Percentiles rank a stretch among this genome's conserved stretches.
These are phyloP conservation scores for Galleria mellonella DNA, from an alignment of 1,140 invertebrate species.

Conservation along the genomic window DNA sequence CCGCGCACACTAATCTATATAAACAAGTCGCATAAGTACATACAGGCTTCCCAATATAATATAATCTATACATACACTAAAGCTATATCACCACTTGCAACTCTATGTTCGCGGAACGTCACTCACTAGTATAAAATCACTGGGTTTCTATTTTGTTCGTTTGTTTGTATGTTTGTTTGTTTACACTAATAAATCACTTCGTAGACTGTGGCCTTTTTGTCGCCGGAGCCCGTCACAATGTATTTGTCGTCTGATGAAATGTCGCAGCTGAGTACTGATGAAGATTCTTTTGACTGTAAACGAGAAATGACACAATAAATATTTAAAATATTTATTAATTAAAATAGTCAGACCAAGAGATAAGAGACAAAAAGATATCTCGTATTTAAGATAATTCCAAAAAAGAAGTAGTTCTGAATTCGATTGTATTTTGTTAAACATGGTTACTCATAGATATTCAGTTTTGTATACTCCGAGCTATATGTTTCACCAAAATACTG, in stretches of 20 bases:
- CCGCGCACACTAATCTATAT: conserved; percentile 71
- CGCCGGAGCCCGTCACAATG: conserved; percentile 98
- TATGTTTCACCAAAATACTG: no score
- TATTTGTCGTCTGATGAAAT: conserved; percentile 99
- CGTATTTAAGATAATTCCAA: no score
- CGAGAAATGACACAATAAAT: conserved; percentile 26
- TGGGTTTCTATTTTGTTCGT: conserved; percentile 51
- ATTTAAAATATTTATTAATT: no score
- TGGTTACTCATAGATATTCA: no score
- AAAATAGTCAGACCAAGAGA: no score
- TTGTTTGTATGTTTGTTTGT: conserved; percentile 29
- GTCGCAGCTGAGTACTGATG: conserved; percentile 98
- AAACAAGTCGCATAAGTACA: conserved; percentile 73
- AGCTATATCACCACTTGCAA: conserved; percentile 66
- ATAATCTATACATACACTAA: conserved; percentile 67
- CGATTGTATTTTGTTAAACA: no score
- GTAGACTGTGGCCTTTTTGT: conserved; percentile 99
- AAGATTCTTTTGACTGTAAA: conserved; percentile 97
- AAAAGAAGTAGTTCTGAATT: no score
- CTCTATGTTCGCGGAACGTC: conserved; percentile 49
- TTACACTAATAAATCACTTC: conserved; percentile 93
- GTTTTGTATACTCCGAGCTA: no score
- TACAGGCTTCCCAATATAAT: conserved; percentile 65
- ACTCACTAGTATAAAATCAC: conserved; percentile 41
- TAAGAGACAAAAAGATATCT: no score